Base-by-base conservation (phyloP, 2,797 vertebrate species). In the Cichlasoma orientale region DNA sequence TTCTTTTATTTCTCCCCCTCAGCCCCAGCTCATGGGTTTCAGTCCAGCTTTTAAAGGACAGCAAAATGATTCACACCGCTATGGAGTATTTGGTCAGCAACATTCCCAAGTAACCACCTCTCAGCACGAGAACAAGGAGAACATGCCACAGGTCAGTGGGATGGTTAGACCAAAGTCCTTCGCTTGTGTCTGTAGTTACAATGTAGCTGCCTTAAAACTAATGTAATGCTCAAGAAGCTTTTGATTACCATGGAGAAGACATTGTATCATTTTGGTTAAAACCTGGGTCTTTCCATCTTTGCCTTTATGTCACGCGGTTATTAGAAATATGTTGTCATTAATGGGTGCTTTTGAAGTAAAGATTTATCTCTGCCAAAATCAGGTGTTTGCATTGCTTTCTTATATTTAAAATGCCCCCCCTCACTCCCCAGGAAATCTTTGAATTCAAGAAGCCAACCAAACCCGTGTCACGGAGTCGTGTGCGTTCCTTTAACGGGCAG, bases 41-140 rank as follows among this genome's bases (percentile, higher is more conserved):
- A 99, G 98, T 50, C 97, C 98, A 2, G 94, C 95, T 38, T 87
- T 97, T 82, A 98, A 96, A 84, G 95, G 95, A 74, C 96, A 89
- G 61, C 94, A 95, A 53, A 29, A 76, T 0, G 93, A 94, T 14
- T 69, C 88, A 1, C 72, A 82, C 1, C 92, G 93, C 29, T 96
- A 94, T 2, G 95, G 95, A 31, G 74, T 95, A 79, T 96, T 95
- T 16, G 85, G 91, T 72, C 87, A 85, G 3, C 80, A 68, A 6
- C 88, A 82, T 5, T 33, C 74, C 12, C 66, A 83, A 72, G 38
- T 72, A 4, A 33, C 72, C 5, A 1, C 9, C 0, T 79, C 81
- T 10, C 72, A 80, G 2, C 57, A 59, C 0, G 89, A 91, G 36
- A 95, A 98, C 85, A 98, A 99, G 88, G 98, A 99, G 86, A 99